These are phyloP conservation scores for Acronicta leporina DNA, from an alignment of 2,888 invertebrate genomes.

Conservation along the genomic window DNA sequence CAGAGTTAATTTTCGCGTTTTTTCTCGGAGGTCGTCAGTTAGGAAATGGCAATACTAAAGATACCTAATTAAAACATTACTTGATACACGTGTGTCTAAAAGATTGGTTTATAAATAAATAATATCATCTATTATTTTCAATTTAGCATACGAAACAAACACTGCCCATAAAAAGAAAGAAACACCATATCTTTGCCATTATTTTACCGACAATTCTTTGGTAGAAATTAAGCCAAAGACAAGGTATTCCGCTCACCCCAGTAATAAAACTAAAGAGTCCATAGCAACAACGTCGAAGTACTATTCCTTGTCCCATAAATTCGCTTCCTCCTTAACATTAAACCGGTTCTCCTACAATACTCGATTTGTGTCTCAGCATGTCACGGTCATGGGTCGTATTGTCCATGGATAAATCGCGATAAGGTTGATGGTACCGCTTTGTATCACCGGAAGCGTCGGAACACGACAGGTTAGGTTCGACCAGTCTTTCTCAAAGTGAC, in stretches of 20 bases:
- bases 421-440: conserved; percentile 18
- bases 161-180: too few species aligned
- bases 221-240: too few species aligned
- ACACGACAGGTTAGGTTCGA: conserved; percentile 29
- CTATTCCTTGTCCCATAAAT: not conserved
- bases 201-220: not conserved
- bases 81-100: too few species aligned
- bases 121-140: too few species aligned
- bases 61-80: too few species aligned
- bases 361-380: conserved; percentile 25
- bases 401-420: conserved; percentile 13
- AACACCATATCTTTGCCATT: not conserved
- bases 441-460: conserved; percentile 32
- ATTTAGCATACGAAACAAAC: too few species aligned
- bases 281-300: not conserved
- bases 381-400: conserved; percentile 59
- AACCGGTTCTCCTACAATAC: conserved; percentile 35
- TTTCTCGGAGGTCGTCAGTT: too few species aligned
- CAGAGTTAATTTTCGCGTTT: too few species aligned
- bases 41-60: too few species aligned
- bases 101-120: too few species aligned
- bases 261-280: not conserved
- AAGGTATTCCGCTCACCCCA: too few species aligned
- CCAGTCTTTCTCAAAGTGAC: too few species aligned
- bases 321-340: conserved; percentile 10